A percentile compares a stretch with the other conserved stretches of the same genome.
phyloP scores from a whole-genome alignment of 2,113 vertebrate species.

The Maccullochella peelii region DNA sequence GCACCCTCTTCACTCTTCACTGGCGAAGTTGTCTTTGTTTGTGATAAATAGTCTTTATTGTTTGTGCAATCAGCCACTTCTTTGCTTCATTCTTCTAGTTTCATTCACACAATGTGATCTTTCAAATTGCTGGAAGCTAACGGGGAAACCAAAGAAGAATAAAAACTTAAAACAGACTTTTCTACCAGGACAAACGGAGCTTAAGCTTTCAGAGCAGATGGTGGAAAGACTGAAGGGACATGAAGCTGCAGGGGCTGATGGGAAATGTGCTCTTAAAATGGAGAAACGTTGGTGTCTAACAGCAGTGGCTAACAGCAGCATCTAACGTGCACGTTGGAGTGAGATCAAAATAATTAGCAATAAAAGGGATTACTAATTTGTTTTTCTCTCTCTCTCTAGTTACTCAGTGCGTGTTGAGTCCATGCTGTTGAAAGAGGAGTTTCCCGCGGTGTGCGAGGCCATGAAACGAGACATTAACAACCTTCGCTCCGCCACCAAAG shows the following conservation, averaged over 20 bases:
- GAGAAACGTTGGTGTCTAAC: neutral
- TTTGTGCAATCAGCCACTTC: too few species aligned
- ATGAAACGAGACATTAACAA: slow-evolving; percentile 85
- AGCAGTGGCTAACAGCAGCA: too few species aligned
- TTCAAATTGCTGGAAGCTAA: neutral
- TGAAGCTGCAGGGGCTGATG: neutral
- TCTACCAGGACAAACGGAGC: neutral
- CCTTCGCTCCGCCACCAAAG: slow-evolving; percentile 87
- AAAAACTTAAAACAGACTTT: neutral
- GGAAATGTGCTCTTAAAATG: neutral
- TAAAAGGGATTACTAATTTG: neutral
- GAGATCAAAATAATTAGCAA: too few species aligned
- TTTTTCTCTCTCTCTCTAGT: slow-evolving; percentile 71
- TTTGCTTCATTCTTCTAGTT: neutral
- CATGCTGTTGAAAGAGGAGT: slow-evolving; percentile 93
- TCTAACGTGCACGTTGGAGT: neutral
- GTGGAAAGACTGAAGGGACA: neutral
- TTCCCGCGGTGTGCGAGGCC: slow-evolving; percentile 85
- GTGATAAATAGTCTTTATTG: too few species aligned
- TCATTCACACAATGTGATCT: neutral
- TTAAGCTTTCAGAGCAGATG: neutral
- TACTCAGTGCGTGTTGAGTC: slow-evolving; percentile 90
- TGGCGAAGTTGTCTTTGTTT: too few species aligned
- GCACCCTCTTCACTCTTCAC: too few species aligned
- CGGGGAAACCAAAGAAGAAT: neutral